Evolutionary conservation across 2,888 invertebrate genomes (phyloP).

Genomic region (Dryadula phaetusa): DNA sequence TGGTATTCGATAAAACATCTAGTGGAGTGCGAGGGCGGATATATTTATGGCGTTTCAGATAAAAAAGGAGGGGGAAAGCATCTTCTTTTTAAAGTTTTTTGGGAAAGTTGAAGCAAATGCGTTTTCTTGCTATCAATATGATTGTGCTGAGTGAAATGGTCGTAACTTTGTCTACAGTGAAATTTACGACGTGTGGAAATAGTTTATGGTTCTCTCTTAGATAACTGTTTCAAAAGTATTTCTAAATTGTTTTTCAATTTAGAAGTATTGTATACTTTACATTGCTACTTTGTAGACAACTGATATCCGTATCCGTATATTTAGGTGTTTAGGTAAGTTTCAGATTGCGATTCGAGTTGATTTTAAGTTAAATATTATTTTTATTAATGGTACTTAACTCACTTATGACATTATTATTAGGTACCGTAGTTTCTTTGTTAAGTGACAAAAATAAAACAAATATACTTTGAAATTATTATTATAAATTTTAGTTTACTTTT

Average conservation of each 20-base stretch:
- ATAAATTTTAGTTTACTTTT: neutral
- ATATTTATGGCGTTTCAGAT: constrained; percentile 75
- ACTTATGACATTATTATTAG: too few relatives aligned
- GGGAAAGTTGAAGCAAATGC: constrained; percentile 56
- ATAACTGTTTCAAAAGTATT: constrained; percentile 22
- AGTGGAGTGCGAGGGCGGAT: constrained; percentile 68
- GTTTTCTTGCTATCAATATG: constrained; percentile 49
- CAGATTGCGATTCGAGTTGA: too few relatives aligned
- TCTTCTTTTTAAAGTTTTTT: constrained; percentile 67
- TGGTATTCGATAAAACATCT: constrained; percentile 66
- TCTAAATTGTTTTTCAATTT: constrained; percentile 18
- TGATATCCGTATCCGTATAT: neutral
- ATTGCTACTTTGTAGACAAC: neutral
- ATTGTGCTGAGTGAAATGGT: constrained; percentile 60
- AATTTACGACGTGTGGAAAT: constrained; percentile 36
- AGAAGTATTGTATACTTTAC: neutral
- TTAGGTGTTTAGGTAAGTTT: neutral
- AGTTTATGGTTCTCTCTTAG: constrained; percentile 29
- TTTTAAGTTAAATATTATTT: too few relatives aligned
- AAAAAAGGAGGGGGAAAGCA: constrained; percentile 65
- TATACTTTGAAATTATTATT: too few relatives aligned
- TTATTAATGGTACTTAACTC: too few relatives aligned
- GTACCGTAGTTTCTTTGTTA: neutral
- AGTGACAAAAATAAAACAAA: too few relatives aligned
- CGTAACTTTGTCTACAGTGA: constrained; percentile 60